Percentiles rank a stretch among this genome's conserved stretches.
Conservation (phyloP, 2,888 invertebrate species). For the Eustalomyia histrio region DNA sequence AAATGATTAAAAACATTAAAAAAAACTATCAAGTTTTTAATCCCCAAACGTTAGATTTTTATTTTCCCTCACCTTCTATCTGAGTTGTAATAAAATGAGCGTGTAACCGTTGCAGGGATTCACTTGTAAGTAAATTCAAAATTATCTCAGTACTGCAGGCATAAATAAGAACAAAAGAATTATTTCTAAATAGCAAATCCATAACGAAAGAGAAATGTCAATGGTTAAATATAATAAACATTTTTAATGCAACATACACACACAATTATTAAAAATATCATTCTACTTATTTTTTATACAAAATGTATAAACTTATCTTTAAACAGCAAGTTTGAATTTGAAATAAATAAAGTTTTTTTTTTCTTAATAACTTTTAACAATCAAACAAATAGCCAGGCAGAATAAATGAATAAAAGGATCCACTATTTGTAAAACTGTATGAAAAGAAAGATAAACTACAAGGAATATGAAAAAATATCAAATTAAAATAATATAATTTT, state of each 20-base stretch:
- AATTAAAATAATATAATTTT: background rate
- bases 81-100: too few relatives aligned
- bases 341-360: constrained; percentile 50
- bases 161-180: constrained; percentile 9
- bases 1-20: too few relatives aligned
- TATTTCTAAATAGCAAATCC: background rate
- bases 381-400: background rate
- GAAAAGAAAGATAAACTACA: background rate
- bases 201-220: background rate
- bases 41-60: too few relatives aligned
- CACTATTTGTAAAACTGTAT: background rate
- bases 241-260: constrained; percentile 7
- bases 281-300: background rate
- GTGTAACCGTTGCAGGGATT: too few relatives aligned
- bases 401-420: background rate
- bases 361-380: background rate
- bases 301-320: constrained; percentile 27
- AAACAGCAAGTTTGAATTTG: constrained; percentile 49
- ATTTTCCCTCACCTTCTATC: too few relatives aligned
- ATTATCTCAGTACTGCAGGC: constrained; percentile 25
- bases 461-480: background rate
- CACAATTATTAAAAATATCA: constrained; percentile 13
- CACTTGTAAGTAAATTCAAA: background rate
- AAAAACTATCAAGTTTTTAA: too few relatives aligned
- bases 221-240: background rate